Percentiles rank a stretch among this genome's conserved stretches.
Conservation (phyloP, 2,888 invertebrate genomes). For the Cephonodes hylas region DNA sequence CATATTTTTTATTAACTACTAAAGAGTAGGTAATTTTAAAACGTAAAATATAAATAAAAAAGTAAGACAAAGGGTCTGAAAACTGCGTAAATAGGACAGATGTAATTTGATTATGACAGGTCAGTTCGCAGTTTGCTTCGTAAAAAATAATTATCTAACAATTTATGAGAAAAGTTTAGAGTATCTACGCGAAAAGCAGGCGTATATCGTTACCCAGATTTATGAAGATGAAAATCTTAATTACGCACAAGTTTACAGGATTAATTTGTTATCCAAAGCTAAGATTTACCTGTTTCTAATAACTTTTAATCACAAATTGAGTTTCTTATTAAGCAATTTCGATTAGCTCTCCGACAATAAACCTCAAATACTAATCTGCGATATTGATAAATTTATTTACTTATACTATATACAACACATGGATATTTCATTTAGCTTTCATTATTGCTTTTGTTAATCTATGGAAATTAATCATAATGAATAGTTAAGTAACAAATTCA, state of each 20-base stretch:
- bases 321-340: background rate
- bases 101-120: background rate
- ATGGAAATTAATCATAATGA: too few species aligned
- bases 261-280: constrained; percentile 64
- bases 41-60: too few species aligned
- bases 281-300: constrained; percentile 42
- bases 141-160: constrained; percentile 61
- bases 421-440: too few species aligned
- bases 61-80: background rate
- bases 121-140: background rate
- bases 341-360: background rate
- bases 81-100: background rate
- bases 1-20: too few species aligned
- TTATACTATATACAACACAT: too few species aligned
- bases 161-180: constrained; percentile 66
- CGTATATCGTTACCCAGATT: constrained; percentile 54
- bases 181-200: constrained; percentile 35
- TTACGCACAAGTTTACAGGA: constrained; percentile 65
- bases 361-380: background rate
- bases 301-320: constrained; percentile 34
- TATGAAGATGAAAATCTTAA: constrained; percentile 73
- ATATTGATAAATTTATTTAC: background rate
- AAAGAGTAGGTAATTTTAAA: background rate
- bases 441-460: too few species aligned
- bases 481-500: too few species aligned